Conservation (phyloP, 2,113 vertebrate species). For the Theristicus caerulescens region DNA sequence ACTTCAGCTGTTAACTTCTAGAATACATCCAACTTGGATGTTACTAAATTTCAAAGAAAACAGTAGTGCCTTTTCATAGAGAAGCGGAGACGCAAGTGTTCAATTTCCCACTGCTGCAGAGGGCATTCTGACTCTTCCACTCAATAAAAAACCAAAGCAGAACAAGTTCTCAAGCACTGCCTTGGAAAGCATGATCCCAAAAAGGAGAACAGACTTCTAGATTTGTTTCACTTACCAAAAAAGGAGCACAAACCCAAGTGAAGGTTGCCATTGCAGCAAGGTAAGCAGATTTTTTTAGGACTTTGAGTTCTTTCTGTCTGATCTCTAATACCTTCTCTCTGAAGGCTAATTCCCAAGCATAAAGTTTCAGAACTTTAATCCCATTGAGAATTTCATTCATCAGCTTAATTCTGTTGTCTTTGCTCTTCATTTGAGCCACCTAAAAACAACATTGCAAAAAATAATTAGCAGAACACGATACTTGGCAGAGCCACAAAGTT, state of each 20-base stretch:
- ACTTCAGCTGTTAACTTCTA: neutral
- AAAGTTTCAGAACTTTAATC: slow-evolving; percentile 96
- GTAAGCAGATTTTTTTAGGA: slow-evolving; percentile 93
- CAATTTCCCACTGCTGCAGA: neutral
- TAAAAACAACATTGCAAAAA: slow-evolving; percentile 57
- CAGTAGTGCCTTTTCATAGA: neutral
- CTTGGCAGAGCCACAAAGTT: slow-evolving; percentile 50
- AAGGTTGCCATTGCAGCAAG: slow-evolving; percentile 89
- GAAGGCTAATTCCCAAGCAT: slow-evolving; percentile 98
- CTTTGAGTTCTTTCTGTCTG: slow-evolving; percentile 87
- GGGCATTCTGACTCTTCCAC: neutral
- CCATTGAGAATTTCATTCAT: slow-evolving; percentile 98
- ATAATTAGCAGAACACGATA: slow-evolving; percentile 50
- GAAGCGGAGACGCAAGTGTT: neutral
- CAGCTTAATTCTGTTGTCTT: slow-evolving; percentile 94
- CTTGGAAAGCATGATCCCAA: neutral
- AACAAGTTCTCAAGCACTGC: neutral
- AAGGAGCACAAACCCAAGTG: slow-evolving; percentile 97
- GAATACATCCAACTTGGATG: neutral
- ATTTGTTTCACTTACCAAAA: slow-evolving; percentile 85
- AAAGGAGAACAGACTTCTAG: neutral
- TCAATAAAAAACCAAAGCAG: neutral
- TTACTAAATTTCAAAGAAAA: neutral
- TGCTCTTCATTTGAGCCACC: slow-evolving; percentile 98
- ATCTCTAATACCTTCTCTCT: slow-evolving; percentile 89